phyloP scores from a whole-genome alignment of 2,888 invertebrate species.

The Oxystoma pomonae region DNA sequence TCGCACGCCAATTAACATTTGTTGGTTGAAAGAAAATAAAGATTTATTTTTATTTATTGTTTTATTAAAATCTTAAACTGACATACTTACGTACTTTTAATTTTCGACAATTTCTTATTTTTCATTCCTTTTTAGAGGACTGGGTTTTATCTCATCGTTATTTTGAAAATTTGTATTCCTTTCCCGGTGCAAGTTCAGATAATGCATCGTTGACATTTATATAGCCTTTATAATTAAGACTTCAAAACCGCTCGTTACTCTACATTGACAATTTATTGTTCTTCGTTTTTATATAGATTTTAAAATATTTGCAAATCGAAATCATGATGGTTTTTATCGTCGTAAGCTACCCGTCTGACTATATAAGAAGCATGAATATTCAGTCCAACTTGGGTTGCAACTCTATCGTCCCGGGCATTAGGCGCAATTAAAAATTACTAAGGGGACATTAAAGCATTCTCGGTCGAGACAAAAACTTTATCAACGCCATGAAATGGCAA shows the following conservation, averaged over 20 bases:
- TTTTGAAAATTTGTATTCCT: too few relatives aligned
- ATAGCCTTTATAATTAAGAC: neutral
- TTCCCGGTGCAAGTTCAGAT: too few relatives aligned
- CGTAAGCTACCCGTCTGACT: neutral
- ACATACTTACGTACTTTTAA: too few relatives aligned
- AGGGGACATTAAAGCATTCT: conserved; percentile 3
- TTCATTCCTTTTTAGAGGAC: too few relatives aligned
- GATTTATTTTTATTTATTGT: too few relatives aligned
- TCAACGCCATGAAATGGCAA: conserved; percentile 32
- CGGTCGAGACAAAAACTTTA: neutral
- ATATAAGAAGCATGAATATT: neutral
- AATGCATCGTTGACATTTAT: too few relatives aligned
- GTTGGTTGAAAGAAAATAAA: too few relatives aligned
- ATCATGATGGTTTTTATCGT: neutral
- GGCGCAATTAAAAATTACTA: conserved; percentile 2
- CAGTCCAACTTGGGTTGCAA: neutral
- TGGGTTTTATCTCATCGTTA: too few relatives aligned
- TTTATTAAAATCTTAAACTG: too few relatives aligned
- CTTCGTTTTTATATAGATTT: neutral
- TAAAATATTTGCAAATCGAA: neutral
- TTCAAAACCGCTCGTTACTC: neutral
- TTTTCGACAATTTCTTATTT: too few relatives aligned
- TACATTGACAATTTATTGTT: neutral
- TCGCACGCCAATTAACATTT: too few relatives aligned
- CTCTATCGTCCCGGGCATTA: neutral